Evolutionary conservation across 2,113 vertebrate genomes (phyloP), one percentile per base, ranked within the genome.

Genomic region (Odocoileus virginianus): DNA sequence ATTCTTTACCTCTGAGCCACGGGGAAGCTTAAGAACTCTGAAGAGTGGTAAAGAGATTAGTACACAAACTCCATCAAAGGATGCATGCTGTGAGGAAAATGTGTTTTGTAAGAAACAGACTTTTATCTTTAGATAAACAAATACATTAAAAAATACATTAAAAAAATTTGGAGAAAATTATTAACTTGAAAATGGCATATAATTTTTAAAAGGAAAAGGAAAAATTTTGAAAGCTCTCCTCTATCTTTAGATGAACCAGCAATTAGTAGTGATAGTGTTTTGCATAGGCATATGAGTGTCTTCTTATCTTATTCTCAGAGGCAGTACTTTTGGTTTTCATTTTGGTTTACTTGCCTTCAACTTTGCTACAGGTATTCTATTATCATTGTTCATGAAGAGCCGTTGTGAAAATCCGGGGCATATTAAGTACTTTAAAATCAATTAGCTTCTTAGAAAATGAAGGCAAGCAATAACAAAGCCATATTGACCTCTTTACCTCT

Each of bases 401-500:
- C 3, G 52, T 13, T 94, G 58, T 96, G 25, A 78, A 97, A 91
- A 89, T 89, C 23, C 30, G 78, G 94, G 85, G n/a, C 67, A 64
- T 89, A 52, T 74, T 67, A 84, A 94, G 5, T 86, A 16, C 43
- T 91, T 96, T 96, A 95, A 98, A 94, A 5, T 2, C 33, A 92
- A 10, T 89, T 95, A 60, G 82, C 52, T 89, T 43, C 64, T 95
- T 97, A 97, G 76, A 97, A 98, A 98, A 79, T 98, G 89, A 96
- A 98, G 92, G 94, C 93, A 86, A 95, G 50, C 67, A 93, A 81
- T 98, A 94, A 67, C 96, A 92, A 96, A 95, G 97, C 96, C 67
- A 36, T 76, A 83, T 91, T 98, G 94, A 97, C 95, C 89, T 98
- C 50, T 95, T 98, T 89, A 95, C 76, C 71, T 98, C 91, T 97